Evolutionary conservation across 2,113 vertebrate genomes (phyloP).

Genomic region (Muntiacus muntjak): DNA sequence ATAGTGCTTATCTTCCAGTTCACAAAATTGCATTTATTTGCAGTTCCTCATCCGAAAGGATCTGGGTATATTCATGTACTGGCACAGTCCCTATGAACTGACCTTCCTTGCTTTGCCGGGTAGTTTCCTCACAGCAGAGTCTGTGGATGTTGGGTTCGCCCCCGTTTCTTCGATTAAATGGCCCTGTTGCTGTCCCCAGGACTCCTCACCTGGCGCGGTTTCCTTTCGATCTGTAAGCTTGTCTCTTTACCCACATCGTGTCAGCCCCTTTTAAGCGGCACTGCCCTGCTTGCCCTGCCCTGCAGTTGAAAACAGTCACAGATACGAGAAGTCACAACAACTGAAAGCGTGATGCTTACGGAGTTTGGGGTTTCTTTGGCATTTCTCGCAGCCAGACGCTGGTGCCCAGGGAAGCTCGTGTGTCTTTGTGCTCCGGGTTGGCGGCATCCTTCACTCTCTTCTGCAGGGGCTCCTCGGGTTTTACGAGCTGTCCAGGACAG

Average conservation of each 20-base stretch:
- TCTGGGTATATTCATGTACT: neutral
- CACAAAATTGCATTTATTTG: neutral
- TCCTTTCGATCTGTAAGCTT: neutral
- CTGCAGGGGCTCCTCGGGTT: neutral
- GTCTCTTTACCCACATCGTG: neutral
- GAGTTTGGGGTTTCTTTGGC: neutral
- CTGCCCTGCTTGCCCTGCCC: neutral
- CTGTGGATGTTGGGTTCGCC: neutral
- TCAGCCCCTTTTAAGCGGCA: neutral
- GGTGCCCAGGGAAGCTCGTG: neutral
- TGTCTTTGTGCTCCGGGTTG: accelerated
- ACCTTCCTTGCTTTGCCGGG: neutral
- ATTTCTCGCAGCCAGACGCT: neutral
- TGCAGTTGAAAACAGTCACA: neutral
- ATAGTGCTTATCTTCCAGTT: neutral
- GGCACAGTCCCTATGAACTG: neutral
- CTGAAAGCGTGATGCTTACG: neutral
- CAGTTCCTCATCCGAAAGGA: neutral
- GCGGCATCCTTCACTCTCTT: neutral
- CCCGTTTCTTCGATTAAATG: neutral
- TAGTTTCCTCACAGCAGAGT: neutral
- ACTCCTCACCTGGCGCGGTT: neutral
- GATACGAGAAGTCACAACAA: neutral
- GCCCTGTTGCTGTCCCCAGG: neutral
- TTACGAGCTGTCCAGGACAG: neutral